These are phyloP conservation scores for Philhelius pedissequus DNA, from an alignment of 2,888 invertebrate genomes.

Conservation along the genomic window DNA sequence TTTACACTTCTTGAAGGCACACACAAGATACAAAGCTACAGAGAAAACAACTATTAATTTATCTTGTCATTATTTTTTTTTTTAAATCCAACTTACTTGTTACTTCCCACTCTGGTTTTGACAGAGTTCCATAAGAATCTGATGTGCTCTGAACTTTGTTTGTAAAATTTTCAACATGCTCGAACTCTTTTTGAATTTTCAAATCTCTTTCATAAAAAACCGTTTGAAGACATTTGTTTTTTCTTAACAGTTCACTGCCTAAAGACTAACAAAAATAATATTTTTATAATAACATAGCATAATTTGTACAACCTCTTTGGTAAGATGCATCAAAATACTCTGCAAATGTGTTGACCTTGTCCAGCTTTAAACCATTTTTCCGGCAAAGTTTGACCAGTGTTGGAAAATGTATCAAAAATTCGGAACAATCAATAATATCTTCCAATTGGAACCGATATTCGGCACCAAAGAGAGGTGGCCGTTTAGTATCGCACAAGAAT, in stretches of 20 bases:
- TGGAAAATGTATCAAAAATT: not conserved
- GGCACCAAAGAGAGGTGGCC: not conserved
- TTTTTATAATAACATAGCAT: too few species aligned
- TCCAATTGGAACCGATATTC: not conserved
- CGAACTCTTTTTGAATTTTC: not conserved
- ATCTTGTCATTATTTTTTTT: not conserved
- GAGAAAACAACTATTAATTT: not conserved
- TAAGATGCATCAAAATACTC: not conserved
- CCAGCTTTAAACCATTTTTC: not conserved
- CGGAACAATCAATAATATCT: not conserved
- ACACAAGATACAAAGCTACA: not conserved
- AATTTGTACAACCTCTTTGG: not conserved
- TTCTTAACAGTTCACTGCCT: not conserved
- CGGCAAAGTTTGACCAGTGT: not conserved
- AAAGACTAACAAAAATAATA: not conserved
- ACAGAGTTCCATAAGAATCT: not conserved
- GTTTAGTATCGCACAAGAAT: not conserved
- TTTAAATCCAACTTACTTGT: not conserved
- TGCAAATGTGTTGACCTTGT: not conserved
- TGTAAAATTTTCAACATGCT: not conserved
- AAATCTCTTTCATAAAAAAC: not conserved
- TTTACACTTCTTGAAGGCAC: not conserved
- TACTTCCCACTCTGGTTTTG: not conserved
- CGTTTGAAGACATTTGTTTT: not conserved
- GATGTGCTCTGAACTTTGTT: not conserved